Evolutionary conservation across 2,113 vertebrate genomes (phyloP), one percentile per base, ranked within the genome.

Genomic region (Romanogobio albipinnatus): DNA sequence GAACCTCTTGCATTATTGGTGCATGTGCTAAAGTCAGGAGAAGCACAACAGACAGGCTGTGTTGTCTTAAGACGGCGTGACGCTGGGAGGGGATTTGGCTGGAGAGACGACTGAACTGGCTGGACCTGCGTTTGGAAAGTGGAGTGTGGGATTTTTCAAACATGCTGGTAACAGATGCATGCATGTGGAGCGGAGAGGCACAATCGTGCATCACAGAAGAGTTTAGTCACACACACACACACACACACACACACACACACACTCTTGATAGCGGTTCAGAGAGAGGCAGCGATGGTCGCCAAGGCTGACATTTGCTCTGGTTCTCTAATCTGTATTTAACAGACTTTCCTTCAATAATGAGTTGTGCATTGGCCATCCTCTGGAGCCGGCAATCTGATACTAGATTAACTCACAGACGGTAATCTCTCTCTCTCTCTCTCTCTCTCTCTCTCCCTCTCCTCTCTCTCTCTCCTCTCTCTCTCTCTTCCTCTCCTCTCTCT

Each of bases 261-360:
- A 82, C 1, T 29, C 3, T 58, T 39, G 49, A 45, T 29, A 33
- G n/a, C 0, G 17, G 11, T 64, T 70, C 26, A 81, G 59, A 66
- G n/a, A 59, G n/a, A 81, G 62, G 19, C 17, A 36, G 51, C 4
- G 33, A 73, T 76, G 66, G 62, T 47, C 24, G 81, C 33, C 76
- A 70, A 62, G 66, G 39, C 19, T 85, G 64, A 62, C 84, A 73
- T 71, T 71, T 58, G 75, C 74, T 71, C 81, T 79, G 51, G 82
- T 80, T 29, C 5, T 86, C 83, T 92, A 92, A 92, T 93, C 92
- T 91, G 86, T 85, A 87, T 90, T 90, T 91, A 91, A 92, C 90
- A 90, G 82, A 88, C 84, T 90, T 78, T 90, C 87, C 79, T 82
- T 86, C 88, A 88, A 90, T 91, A 90, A 91, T 92, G 83, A 89